Evolutionary conservation across 2,797 vertebrate genomes (phyloP).

Genomic region (Periparus ater): DNA sequence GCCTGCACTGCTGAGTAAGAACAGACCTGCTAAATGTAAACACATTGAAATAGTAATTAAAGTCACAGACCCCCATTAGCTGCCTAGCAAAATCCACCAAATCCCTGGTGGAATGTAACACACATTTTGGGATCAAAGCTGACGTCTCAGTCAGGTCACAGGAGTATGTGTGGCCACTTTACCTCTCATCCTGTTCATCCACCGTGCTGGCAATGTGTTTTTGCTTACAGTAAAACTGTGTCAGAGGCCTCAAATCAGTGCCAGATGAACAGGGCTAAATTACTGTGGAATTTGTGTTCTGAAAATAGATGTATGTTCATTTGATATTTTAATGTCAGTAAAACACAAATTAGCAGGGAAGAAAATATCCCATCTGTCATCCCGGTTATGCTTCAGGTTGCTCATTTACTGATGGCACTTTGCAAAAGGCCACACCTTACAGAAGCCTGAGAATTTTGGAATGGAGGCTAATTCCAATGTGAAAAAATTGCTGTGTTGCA

Average conservation of each 20-base stretch:
- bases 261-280: neutral
- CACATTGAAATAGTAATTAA: neutral
- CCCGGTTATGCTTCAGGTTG: neutral
- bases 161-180: neutral
- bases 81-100: neutral
- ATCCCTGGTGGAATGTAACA: neutral
- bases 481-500: neutral
- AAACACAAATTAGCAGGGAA: neutral
- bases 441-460: neutral
- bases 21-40: neutral
- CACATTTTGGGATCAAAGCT: neutral
- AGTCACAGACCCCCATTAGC: neutral
- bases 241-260: neutral
- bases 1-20: neutral
- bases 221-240: neutral
- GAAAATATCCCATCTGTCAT: neutral
- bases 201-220: neutral
- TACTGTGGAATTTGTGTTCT: neutral
- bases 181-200: neutral
- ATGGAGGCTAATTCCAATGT: neutral
- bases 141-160: neutral
- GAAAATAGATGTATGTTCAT: neutral
- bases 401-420: neutral
- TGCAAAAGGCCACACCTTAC: neutral
- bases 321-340: slow-evolving; percentile 13